These are phyloP conservation scores for Otolemur garnettii DNA, from an alignment of 2,113 vertebrate species.

Conservation along the genomic window DNA sequence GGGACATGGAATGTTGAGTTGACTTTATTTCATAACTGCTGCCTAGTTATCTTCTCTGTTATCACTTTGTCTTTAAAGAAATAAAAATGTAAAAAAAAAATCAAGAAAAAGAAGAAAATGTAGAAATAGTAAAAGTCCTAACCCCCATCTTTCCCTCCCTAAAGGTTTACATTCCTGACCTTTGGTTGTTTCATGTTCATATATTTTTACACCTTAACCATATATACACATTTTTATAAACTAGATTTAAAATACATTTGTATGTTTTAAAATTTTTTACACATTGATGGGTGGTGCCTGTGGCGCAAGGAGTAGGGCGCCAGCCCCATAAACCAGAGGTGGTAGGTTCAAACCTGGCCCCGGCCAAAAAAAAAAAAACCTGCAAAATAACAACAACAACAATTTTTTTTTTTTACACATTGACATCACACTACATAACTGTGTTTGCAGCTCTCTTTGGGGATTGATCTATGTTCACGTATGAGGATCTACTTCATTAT, in stretches of 20 bases:
- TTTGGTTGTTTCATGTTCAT: not conserved
- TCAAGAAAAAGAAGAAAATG: not conserved
- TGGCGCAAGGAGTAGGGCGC: too few species aligned
- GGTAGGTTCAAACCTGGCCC: too few species aligned
- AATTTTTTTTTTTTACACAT: not conserved
- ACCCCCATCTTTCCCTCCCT: rapidly evolving
- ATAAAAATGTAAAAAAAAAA: not conserved
- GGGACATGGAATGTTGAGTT: not conserved
- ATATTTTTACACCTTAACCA: not conserved
- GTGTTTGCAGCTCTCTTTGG: not conserved
- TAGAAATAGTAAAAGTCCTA: not conserved
- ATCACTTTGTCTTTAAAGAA: not conserved
- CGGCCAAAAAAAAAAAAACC: too few species aligned
- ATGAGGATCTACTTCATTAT: not conserved
- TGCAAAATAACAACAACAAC: too few species aligned
- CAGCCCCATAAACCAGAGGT: too few species aligned
- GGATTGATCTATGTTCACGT: not conserved
- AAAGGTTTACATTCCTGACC: not conserved
- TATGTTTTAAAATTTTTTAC: not conserved
- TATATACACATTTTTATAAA: not conserved
- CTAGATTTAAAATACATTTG: not conserved
- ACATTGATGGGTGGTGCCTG: not conserved
- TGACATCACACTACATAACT: not conserved
- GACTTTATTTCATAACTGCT: not conserved
- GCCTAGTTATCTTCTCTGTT: not conserved